Percentiles rank a stretch among this genome's conserved stretches.
These are phyloP conservation scores for Uria aalge DNA, from an alignment of 2,113 vertebrate species.

Conservation along the genomic window DNA sequence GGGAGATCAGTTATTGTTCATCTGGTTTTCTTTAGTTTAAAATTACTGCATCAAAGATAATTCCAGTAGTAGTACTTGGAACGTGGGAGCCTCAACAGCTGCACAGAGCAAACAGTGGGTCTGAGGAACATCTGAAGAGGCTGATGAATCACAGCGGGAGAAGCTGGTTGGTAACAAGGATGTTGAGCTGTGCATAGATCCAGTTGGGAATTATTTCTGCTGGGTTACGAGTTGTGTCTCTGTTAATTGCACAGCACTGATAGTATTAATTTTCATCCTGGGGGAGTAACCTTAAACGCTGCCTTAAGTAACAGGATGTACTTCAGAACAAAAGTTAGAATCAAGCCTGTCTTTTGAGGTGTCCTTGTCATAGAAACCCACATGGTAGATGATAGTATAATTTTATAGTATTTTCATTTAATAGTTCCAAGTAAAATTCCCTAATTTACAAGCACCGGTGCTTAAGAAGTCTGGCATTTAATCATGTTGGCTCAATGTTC, in stretches of 20 bases:
- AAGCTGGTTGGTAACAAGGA: neutral
- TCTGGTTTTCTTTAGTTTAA: neutral
- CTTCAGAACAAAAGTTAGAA: neutral
- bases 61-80: neutral
- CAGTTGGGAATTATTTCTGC: neutral
- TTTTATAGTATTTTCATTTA: neutral
- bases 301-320: neutral
- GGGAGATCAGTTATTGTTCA: neutral
- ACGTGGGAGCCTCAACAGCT: neutral
- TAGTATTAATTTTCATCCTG: neutral
- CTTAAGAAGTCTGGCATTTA: neutral
- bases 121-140: neutral
- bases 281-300: neutral
- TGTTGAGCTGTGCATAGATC: neutral
- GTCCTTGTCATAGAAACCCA: neutral
- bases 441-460: neutral
- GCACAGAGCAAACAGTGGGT: neutral
- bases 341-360: neutral
- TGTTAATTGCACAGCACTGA: neutral
- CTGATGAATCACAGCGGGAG: neutral
- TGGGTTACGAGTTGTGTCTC: neutral
- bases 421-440: neutral
- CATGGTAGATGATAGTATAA: neutral
- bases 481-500: neutral
- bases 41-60: neutral